Conservation (phyloP, 2,113 vertebrate species). For the Eurypyga helias region DNA sequence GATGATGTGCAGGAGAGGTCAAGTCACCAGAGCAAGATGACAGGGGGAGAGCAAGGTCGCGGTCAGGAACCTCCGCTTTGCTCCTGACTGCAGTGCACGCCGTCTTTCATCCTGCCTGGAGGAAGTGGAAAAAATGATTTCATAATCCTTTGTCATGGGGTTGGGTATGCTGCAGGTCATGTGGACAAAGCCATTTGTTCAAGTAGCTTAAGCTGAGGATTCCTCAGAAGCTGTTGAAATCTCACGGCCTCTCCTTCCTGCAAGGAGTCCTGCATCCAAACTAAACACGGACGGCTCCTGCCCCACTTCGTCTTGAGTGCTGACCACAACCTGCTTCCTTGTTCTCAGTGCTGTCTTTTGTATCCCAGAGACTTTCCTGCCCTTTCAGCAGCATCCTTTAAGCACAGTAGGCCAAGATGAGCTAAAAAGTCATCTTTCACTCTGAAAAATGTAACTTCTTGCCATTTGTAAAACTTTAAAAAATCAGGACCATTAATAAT, state of each 20-base stretch:
- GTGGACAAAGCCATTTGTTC: constrained; percentile 26
- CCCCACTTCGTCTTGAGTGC: neutral
- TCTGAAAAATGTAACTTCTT: neutral
- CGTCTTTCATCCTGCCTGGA: neutral
- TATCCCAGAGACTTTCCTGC: neutral
- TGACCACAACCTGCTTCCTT: neutral
- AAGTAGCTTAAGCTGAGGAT: constrained; percentile 4
- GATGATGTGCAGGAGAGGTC: neutral
- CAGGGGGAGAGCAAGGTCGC: constrained; percentile 3
- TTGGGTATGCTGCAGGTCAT: neutral
- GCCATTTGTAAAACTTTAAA: neutral
- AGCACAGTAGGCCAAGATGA: neutral
- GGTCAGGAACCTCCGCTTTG: neutral
- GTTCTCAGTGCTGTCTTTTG: neutral
- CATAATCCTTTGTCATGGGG: constrained; percentile 5
- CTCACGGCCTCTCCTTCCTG: neutral
- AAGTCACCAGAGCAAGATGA: neutral
- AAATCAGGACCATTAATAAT: constrained; percentile 14
- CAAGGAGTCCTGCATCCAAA: constrained; percentile 39
- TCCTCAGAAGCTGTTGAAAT: constrained; percentile 56
- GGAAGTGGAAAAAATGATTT: constrained; percentile 11
- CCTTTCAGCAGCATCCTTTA: neutral
- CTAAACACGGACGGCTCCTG: neutral
- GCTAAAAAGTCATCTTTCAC: neutral
- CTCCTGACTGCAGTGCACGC: neutral